Percentiles rank a stretch among this genome's conserved stretches.
Conservation (phyloP, 1,140 invertebrate genomes). For the Euwallacea fornicatus region DNA sequence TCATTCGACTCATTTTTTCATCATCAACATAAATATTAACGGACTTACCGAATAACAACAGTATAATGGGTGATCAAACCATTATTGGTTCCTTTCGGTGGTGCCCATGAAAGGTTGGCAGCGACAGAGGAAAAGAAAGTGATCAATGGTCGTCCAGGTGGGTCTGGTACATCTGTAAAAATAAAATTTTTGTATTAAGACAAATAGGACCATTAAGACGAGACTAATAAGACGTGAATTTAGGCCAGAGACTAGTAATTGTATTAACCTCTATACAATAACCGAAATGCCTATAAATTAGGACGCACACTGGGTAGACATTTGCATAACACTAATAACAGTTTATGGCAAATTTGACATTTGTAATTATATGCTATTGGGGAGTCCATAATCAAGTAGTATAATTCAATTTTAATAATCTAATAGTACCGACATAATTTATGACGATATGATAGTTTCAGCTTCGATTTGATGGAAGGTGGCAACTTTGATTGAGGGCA, state of each 20-base stretch:
- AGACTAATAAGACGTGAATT: not conserved
- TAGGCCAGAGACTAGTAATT: not conserved
- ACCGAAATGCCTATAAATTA: conserved; percentile 15
- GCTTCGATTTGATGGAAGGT: not conserved
- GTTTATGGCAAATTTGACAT: not conserved
- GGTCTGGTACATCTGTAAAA: conserved; percentile 66
- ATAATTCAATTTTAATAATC: too few relatives aligned
- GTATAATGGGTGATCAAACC: conserved; percentile 72
- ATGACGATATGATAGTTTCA: not conserved
- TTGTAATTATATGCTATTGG: too few relatives aligned
- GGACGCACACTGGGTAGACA: not conserved
- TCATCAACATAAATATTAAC: not conserved
- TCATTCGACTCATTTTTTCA: too few relatives aligned
- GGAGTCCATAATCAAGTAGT: too few relatives aligned
- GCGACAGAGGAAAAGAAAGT: conserved; percentile 72
- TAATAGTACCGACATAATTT: not conserved
- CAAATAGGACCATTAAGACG: not conserved
- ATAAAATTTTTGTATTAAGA: not conserved
- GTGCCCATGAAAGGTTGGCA: conserved; percentile 75
- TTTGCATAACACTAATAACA: conserved; percentile 8
- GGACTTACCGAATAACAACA: conserved; percentile 68
- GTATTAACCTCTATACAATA: not conserved
- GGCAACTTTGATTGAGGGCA: not conserved
- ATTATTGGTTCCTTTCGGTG: conserved; percentile 69
- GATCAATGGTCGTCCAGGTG: conserved; percentile 71